Base-by-base conservation (phyloP, 2,113 vertebrate species). In the Calonectris borealis region DNA sequence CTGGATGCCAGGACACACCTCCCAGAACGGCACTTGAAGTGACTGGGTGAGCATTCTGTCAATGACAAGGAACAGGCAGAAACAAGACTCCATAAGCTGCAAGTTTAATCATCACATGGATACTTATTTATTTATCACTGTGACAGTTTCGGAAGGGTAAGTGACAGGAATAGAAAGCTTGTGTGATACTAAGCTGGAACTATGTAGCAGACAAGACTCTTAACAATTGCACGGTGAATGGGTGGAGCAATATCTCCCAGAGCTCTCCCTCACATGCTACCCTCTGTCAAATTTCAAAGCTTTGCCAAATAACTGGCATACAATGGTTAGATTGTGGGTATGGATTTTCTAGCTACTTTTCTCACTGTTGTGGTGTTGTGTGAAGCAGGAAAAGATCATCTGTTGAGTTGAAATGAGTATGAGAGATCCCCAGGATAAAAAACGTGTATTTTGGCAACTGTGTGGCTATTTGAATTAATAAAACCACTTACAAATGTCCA, bases 21-120 rank as follows among this genome's bases (percentile, higher is more conserved):
- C 13, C 99, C 99, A 0, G 99, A 99, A 12, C 90, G 97, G 66
- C 99, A 99, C 96, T 99, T 99, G 97, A 99, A 99, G 97, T 99
- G 99, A 46, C 99, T 99, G 15, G 99, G 99, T 13, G 99, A 99
- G 75, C 99, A 99, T 83, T 99, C 99, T 99, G 97, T 52, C 94
- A 70, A 51, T 60, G 97, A 97, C 27, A 98, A 90, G 29, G 54
- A 97, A 77, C 40, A 93, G 65, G 25, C 42, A 94, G 48, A 94
- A 79, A 86, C 42, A 64, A 64, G 29, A 44, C 12, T 75, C 69
- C 19, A 10, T 57, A 13, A 79, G 27, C n/a, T 73, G 49, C 72
- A 61, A 61, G 34, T 26, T 38, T n/a, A 21, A 71, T 40, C 49
- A 29, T 34, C 26, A 55, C 65, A n/a, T 4, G 31, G 27, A 26